Evolutionary conservation across 2,797 vertebrate species (phyloP), one percentile per base, ranked within the genome.

Genomic region (Coregonus sp.): DNA sequence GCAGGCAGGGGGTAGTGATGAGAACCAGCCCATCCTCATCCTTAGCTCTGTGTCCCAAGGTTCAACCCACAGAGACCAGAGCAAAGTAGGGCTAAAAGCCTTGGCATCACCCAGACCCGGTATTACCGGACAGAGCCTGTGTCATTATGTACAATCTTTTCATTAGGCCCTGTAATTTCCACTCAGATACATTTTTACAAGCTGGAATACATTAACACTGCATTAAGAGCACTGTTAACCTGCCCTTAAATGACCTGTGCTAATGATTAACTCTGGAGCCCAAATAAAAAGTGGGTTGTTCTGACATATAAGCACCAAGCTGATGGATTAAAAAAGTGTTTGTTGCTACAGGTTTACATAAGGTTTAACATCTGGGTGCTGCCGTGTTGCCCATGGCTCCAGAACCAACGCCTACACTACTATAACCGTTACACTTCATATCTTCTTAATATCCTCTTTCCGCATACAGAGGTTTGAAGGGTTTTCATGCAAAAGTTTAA

Each of bases 251-350:
- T 84, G 61, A 59, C 59, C 73, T 61, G 78, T 77, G 85, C 80
- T 70, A 82, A 84, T 77, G 71, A 33, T 87, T 84, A 90, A 92
- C 87, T 79, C 85, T 82, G 84, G 85, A 86, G 74, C 70, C 35
- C 70, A 86, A 87, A 88, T 84, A 86, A 90, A 89, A 87, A 74
- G 59, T 1, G 25, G 25, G 82, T 79, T 92, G 90, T 86, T 90
- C 85, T 90, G 84, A 85, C 82, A 80, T 77, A 81, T 79, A 73
- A 85, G 85, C 75, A 35, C 81, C 80, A 83, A 75, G 88, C 59
- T 85, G 88, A 88, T 76, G 76, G 86, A 92, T 90, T 92, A 83
- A 92, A 91, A 82, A 89, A 85, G 86, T 87, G 88, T 86, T 80
- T 79, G 78, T 83, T 83, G 78, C 76, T 75, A 83, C 7, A n/a